Evolutionary conservation across 2,888 invertebrate species (phyloP).

Genomic region (Hirtodrosophila duncani): DNA sequence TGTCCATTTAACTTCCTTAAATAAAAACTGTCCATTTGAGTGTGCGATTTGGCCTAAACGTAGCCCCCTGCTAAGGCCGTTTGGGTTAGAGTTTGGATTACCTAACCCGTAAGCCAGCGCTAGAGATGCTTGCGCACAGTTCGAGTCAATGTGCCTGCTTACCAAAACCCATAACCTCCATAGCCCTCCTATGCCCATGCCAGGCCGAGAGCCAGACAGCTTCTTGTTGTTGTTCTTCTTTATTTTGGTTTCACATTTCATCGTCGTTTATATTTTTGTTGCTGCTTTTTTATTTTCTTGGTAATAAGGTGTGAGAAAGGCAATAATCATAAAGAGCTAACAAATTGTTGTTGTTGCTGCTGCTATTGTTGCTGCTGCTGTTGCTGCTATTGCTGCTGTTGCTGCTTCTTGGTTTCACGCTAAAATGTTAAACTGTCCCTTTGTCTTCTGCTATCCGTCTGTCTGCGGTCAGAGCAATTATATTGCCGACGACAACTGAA

Average conservation of each 20-base stretch:
- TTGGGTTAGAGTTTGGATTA: too few relatives aligned
- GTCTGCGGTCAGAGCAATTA: constrained; percentile 36
- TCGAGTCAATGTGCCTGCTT: too few relatives aligned
- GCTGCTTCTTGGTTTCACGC: constrained; percentile 53
- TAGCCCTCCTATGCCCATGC: constrained; percentile 7
- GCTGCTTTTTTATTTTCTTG: constrained; percentile 68
- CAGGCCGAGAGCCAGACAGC: constrained; percentile 21
- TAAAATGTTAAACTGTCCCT: constrained; percentile 67
- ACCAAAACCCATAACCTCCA: too few relatives aligned
- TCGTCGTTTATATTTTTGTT: constrained; percentile 44
- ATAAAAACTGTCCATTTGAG: too few relatives aligned
- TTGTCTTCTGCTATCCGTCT: constrained; percentile 28
- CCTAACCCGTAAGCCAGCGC: too few relatives aligned
- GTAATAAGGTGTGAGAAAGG: constrained; percentile 76
- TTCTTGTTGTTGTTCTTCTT: constrained; percentile 29
- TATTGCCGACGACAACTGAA: constrained; percentile 24
- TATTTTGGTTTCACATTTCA: constrained; percentile 56
- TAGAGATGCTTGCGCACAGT: too few relatives aligned
- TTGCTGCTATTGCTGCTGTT: constrained; percentile 10
- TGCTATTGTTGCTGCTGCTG: constrained; percentile 6
- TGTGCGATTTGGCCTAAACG: too few relatives aligned
- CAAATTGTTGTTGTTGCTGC: constrained; percentile 61
- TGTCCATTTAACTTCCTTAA: too few relatives aligned
- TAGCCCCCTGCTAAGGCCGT: too few relatives aligned
- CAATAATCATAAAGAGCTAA: constrained; percentile 75